These are phyloP conservation scores for Capitella teleta DNA, from an alignment of 1,140 invertebrate species.

Conservation along the genomic window DNA sequence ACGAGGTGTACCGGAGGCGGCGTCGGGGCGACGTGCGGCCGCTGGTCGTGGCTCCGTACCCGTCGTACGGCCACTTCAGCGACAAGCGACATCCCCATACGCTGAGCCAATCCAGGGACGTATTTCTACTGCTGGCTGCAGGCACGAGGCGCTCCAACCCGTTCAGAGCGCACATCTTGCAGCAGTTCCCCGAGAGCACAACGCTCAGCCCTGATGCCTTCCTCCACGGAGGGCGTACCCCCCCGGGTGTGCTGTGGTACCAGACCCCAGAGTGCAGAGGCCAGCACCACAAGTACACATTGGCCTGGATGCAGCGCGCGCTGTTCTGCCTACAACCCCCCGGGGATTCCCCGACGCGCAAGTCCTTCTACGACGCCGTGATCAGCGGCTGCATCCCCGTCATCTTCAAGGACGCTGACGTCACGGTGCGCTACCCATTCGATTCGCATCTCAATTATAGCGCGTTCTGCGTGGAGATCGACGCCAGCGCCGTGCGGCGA, in stretches of 20 bases:
- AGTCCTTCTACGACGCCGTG: slow-evolving; percentile 26
- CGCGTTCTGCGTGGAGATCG: too few relatives aligned
- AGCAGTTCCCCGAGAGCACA: slow-evolving; percentile 18
- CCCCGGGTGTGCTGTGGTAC: slow-evolving; percentile 14
- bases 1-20: neutral
- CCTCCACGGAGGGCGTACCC: neutral
- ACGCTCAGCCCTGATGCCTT: neutral
- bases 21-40: neutral
- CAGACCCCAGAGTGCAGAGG: slow-evolving; percentile 18
- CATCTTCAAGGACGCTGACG: too few relatives aligned
- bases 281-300: slow-evolving; percentile 13
- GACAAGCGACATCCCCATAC: too few relatives aligned
- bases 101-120: too few relatives aligned
- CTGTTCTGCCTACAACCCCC: slow-evolving; percentile 26
- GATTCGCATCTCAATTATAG: too few relatives aligned
- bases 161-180: slow-evolving; percentile 17
- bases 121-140: slow-evolving; percentile 14
- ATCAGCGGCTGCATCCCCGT: slow-evolving; percentile 26
- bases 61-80: slow-evolving; percentile 20
- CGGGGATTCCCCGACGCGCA: slow-evolving; percentile 26
- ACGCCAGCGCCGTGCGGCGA: too few relatives aligned
- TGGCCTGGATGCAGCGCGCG: slow-evolving; percentile 22
- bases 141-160: slow-evolving; percentile 1
- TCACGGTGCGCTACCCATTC: too few relatives aligned
- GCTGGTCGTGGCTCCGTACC: slow-evolving; percentile 23